These are phyloP conservation scores for Tachypleus tridentatus DNA, from an alignment of 1,140 invertebrate species.

Conservation along the genomic window DNA sequence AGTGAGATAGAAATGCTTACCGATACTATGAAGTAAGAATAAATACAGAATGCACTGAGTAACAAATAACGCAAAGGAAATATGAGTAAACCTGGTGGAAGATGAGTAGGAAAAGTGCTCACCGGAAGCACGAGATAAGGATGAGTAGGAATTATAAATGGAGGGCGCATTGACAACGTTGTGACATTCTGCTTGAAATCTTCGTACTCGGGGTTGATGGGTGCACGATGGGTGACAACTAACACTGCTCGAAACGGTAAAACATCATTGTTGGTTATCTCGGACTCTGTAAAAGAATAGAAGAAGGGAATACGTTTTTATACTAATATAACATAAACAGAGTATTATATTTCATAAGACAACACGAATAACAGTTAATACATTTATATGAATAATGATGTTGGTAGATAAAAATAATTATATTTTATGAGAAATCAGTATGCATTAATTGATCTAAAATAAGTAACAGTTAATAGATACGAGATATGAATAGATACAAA, in stretches of 20 bases:
- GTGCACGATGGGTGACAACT: constrained; percentile 42
- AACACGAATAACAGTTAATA: background rate
- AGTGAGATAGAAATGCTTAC: constrained; percentile 69
- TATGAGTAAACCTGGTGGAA: constrained; percentile 1
- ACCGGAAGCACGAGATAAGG: constrained; percentile 38
- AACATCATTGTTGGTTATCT: constrained; percentile 22
- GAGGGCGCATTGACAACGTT: constrained; percentile 47
- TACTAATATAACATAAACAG: background rate
- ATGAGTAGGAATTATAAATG: constrained; percentile 61
- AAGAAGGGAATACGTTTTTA: background rate
- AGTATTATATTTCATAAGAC: background rate
- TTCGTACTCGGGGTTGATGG: constrained; percentile 18
- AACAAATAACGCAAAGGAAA: background rate
- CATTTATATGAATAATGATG: background rate
- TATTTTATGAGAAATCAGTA: background rate
- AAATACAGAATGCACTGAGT: constrained; percentile 2
- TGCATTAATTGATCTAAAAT: too few relatives aligned
- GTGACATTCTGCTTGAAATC: constrained; percentile 21
- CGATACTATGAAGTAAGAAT: constrained; percentile 44
- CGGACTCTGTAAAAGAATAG: constrained; percentile 7
- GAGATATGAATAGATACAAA: too few relatives aligned
- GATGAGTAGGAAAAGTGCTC: constrained; percentile 31
- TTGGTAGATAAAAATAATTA: background rate
- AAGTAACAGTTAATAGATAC: too few relatives aligned
- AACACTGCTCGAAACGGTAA: constrained; percentile 53